A percentile compares a stretch with the other conserved stretches of the same genome.
These are phyloP conservation scores for Synanthedon formicaeformis DNA, from an alignment of 2,888 invertebrate species.

Conservation along the genomic window DNA sequence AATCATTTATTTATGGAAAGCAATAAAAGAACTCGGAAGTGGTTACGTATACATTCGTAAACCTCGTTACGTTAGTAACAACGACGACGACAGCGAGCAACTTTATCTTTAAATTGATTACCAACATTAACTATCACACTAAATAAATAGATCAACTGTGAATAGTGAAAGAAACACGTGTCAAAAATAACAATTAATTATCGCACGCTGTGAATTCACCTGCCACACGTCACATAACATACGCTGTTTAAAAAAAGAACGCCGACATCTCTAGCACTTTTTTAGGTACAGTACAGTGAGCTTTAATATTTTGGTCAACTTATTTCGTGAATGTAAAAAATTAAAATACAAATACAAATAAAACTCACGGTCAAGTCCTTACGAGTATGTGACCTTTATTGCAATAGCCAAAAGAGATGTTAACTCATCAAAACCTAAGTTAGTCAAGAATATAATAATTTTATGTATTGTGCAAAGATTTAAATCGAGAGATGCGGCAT, in stretches of 20 bases:
- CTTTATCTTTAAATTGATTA: constrained; percentile 15
- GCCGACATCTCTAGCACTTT: neutral
- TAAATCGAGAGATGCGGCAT: too few species aligned
- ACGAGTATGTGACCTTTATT: neutral
- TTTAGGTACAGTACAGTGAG: neutral
- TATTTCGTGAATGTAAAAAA: too few species aligned
- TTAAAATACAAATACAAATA: too few species aligned
- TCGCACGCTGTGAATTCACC: constrained; percentile 1
- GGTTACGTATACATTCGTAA: too few species aligned
- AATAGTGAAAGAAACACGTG: constrained; percentile 7
- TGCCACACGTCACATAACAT: constrained; percentile 1
- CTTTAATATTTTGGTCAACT: neutral
- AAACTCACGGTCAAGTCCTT: too few species aligned
- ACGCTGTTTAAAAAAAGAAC: constrained; percentile 3
- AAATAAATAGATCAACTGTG: constrained; percentile 8
- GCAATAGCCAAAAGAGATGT: neutral
- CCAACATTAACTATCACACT: constrained; percentile 8
- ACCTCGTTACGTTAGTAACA: too few species aligned
- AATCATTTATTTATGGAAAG: too few species aligned
- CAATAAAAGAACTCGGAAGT: too few species aligned
- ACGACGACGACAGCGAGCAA: constrained; percentile 4
- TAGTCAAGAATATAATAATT: too few species aligned
- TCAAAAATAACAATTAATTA: neutral
- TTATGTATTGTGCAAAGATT: too few species aligned
- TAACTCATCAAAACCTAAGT: neutral